These are phyloP conservation scores for Sycobia sp. DNA, from an alignment of 1,140 invertebrate species.

Conservation along the genomic window DNA sequence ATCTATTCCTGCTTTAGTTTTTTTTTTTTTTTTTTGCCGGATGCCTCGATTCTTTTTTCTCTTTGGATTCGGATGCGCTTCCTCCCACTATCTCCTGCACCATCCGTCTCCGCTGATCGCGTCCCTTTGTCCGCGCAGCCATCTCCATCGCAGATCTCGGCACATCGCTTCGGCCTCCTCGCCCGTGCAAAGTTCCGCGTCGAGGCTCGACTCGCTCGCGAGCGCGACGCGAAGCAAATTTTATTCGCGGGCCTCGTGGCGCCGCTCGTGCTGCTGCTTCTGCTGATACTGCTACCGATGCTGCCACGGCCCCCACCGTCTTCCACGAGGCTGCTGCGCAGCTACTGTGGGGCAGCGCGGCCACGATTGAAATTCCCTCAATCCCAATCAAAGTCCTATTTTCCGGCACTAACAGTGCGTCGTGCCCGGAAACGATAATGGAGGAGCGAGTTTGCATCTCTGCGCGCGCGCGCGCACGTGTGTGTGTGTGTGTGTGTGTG, in stretches of 20 bases:
- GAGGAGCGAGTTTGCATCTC: neutral
- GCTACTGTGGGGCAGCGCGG: constrained; percentile 22
- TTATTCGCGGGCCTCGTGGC: constrained; percentile 38
- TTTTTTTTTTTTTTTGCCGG: too few species aligned
- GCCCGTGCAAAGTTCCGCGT: constrained; percentile 9
- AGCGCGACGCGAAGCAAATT: constrained; percentile 34
- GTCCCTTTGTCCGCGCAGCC: neutral
- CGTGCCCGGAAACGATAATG: constrained; percentile 36
- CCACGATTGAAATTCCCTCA: constrained; percentile 45
- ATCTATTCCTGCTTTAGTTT: too few species aligned
- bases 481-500: too few species aligned
- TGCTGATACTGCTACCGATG: too few species aligned
- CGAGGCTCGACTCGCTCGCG: constrained; percentile 19
- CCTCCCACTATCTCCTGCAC: too few species aligned
- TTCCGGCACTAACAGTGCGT: constrained; percentile 36
- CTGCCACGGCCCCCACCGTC: too few species aligned
- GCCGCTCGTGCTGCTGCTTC: constrained; percentile 10
- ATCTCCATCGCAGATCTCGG: neutral
- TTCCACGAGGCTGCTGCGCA: neutral
- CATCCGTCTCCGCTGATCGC: too few species aligned
- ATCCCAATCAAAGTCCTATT: constrained; percentile 48
- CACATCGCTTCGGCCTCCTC: neutral
- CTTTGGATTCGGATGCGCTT: neutral
- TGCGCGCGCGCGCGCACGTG: neutral
- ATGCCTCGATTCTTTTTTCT: neutral